A percentile compares a stretch with the other conserved stretches of the same genome.
These are phyloP conservation scores for Trissolcus japonicus DNA, from an alignment of 2,888 invertebrate genomes.

Conservation along the genomic window DNA sequence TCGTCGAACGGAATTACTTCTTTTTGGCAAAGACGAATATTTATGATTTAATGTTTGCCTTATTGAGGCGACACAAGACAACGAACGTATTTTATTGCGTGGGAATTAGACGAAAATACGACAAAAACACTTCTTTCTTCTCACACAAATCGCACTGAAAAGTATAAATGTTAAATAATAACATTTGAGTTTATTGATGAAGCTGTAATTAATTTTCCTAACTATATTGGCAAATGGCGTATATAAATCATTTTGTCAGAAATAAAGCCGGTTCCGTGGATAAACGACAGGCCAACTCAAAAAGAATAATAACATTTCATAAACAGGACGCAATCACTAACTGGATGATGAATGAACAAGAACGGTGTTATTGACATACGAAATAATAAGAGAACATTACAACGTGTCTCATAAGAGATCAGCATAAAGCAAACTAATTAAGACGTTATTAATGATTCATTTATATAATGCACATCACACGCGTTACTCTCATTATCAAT, in stretches of 20 bases:
- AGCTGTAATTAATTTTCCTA: constrained; percentile 35
- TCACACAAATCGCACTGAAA: background rate
- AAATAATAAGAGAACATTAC: background rate
- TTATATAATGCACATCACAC: constrained; percentile 42
- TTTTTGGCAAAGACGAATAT: constrained; percentile 48
- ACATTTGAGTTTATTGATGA: background rate
- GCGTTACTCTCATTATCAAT: constrained; percentile 52
- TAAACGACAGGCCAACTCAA: constrained; percentile 16
- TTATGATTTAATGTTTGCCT: constrained; percentile 36
- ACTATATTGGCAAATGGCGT: constrained; percentile 13
- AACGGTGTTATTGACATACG: background rate
- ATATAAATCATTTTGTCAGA: constrained; percentile 44
- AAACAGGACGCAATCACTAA: constrained; percentile 25
- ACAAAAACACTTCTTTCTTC: background rate
- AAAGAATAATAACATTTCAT: constrained; percentile 45
- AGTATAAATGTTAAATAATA: background rate
- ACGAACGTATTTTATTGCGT: constrained; percentile 14
- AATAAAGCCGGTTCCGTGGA: constrained; percentile 23
- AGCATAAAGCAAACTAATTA: constrained; percentile 48
- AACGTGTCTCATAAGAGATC: constrained; percentile 30
- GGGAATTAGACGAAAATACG: constrained; percentile 26
- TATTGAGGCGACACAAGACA: background rate
- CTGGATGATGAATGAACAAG: constrained; percentile 44
- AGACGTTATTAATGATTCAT: constrained; percentile 54
- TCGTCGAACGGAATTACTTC: constrained; percentile 17